A percentile compares a stretch with the other conserved stretches of the same genome.
phyloP scores from a whole-genome alignment of 2,113 vertebrate species.

The Ailuropoda melanoleuca region DNA sequence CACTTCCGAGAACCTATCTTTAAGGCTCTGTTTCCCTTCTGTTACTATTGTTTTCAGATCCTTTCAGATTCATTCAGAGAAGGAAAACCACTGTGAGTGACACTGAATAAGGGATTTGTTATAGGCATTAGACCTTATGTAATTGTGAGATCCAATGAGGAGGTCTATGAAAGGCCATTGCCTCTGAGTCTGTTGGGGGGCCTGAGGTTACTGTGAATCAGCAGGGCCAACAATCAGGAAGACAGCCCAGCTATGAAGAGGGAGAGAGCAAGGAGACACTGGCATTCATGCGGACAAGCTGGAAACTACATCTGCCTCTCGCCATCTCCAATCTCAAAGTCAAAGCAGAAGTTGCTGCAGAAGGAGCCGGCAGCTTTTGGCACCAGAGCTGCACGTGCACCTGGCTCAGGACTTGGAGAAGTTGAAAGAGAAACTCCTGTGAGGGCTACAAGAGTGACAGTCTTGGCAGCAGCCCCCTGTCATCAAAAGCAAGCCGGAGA shows the following conservation, averaged over 20 bases:
- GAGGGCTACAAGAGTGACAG: not conserved
- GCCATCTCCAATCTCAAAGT: not conserved
- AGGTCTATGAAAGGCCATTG: not conserved
- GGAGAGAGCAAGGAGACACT: not conserved
- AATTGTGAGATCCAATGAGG: not conserved
- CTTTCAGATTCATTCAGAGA: not conserved
- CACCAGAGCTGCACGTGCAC: no score
- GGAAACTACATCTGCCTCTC: not conserved
- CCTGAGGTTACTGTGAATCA: not conserved
- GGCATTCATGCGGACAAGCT: not conserved
- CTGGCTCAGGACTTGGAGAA: not conserved
- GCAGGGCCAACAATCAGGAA: not conserved
- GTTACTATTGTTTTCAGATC: not conserved
- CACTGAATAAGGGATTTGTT: not conserved
- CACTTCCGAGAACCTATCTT: not conserved
- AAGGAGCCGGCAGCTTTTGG: not conserved
- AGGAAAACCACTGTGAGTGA: not conserved
- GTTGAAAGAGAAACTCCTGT: not conserved
- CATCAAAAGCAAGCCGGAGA: not conserved
- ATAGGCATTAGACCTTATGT: not conserved
- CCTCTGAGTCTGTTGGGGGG: not conserved
- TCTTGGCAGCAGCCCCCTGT: not conserved
- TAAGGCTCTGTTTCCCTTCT: not conserved
- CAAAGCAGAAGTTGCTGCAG: not conserved
- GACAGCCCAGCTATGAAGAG: not conserved